Conservation (phyloP, 2,797 vertebrate species). For the Uromys caudimaculatus region DNA sequence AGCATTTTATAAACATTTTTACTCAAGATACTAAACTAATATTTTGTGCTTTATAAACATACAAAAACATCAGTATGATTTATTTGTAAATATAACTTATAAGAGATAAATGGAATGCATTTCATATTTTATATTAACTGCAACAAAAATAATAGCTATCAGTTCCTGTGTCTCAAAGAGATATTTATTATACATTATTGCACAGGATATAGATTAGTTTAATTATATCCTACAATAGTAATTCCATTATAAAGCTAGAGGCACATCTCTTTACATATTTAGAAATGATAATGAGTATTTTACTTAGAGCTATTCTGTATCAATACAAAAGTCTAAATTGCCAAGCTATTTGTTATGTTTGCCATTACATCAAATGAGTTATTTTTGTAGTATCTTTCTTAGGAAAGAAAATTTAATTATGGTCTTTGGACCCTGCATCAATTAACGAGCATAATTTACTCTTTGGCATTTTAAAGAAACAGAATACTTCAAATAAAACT, state of each 20-base stretch:
- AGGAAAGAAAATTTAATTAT: not conserved
- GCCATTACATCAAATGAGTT: not conserved
- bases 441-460: not conserved
- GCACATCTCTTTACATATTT: not conserved
- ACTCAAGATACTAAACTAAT: slow-evolving; percentile 55
- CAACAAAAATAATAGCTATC: slow-evolving; percentile 13
- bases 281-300: slow-evolving; percentile 26
- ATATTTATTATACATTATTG: not conserved
- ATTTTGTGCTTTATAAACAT: slow-evolving; percentile 34
- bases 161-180: slow-evolving; percentile 1
- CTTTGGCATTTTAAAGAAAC: not conserved
- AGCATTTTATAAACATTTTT: slow-evolving; percentile 60
- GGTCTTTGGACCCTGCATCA: not conserved
- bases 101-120: not conserved
- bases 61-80: slow-evolving; percentile 32
- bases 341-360: not conserved
- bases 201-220: slow-evolving; percentile 26
- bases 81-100: not conserved
- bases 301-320: not conserved
- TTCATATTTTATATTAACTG: not conserved
- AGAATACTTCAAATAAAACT: not conserved
- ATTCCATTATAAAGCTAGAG: not conserved
- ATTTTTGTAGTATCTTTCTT: not conserved
- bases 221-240: not conserved
- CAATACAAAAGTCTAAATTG: slow-evolving; percentile 50